Evolutionary conservation across 2,888 invertebrate genomes (phyloP), one percentile per base, ranked within the genome.

Genomic region (Hecatera dysodea): DNA sequence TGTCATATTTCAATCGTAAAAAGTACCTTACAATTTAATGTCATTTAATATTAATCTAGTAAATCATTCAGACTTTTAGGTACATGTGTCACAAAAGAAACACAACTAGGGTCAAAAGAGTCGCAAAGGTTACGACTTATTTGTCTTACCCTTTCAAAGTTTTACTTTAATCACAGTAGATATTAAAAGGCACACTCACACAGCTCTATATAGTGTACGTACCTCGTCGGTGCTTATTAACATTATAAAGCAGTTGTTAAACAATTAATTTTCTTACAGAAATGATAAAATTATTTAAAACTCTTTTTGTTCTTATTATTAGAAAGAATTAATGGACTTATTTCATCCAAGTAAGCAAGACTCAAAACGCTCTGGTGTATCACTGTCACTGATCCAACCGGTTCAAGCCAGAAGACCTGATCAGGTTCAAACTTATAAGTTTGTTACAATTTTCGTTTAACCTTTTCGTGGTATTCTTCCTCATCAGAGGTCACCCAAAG

Each of bases 101-200:
- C 33, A 61, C 4, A 19, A 7, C 1, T 1, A 19, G 15, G 36
- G 57, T 53, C 61, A 55, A 67, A 65, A 50, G 22, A 46, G 60
- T 29, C 61, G 15, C 12, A 17, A 53, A 63, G 55, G 72, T 77
- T 64, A 33, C n/a, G 81, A 72, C 70, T 53, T 27, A 17, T 68
- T 67, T 55, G 68, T 59, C 55, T 63, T 61, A 57, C 36, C 8
- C 48, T 71, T 56, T 27, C 50, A 57, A 70, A 53, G 17, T 66
- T 66, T 15, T 55, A 46, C 27, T 75, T 27, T 56, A 65, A 55
- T 69, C 29, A 17, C 22, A 5, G 27, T 64, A n/a, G n/a, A n/a
- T n/a, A 59, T 53, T 55, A 44, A 67, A 15, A 42, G n/a, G 7
- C 27, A 60, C 24, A 27, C 15, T 19, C 24, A 50, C 17, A 19